Evolutionary conservation across 1,140 invertebrate species (phyloP), one percentile per base, ranked within the genome.

Genomic region (Cyphomyrmex costatus): DNA sequence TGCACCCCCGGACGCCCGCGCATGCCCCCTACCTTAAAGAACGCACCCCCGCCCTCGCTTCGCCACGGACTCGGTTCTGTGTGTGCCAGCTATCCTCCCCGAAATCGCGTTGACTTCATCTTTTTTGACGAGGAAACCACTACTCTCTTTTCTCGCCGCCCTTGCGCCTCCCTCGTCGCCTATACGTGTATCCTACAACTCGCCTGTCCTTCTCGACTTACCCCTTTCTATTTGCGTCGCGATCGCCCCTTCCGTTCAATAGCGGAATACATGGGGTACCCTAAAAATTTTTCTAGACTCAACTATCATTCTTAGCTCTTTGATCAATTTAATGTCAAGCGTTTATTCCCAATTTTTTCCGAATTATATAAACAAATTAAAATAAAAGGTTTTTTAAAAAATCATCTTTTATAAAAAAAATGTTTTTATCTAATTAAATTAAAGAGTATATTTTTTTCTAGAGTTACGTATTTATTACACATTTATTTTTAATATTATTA

Each of bases 1-100:
- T 91, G 88, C 92, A 93, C 90, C 92, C 92, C 92, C 89, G 91
- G 91, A 93, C 88, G 87, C 88, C 65, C 92, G 94, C 94, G 93
- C 94, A 94, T 93, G 94, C 94, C 91, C 92, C 86, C 86, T 93
- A 80, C 90, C 90, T 90, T 88, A 86, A 90, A 90, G 88, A 92
- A 93, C 91, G 91, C 91, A 82, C 88, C 90, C 85, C 85, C 86
- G 66, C 56, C 56, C 60, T 82, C 79, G 53, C 86, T 61, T 86
- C 78, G 71, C 87, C 73, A 77, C 74, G 87, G 76, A 58, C 80
- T 36, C 73, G 33, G 33, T 78, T 76, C 63, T 53, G 74, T 83
- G 78, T 83, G 86, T 90, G 77, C 85, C 85, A 89, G 56, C 76
- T 58, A 61, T 51, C 70, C 53, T 73, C 79, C 87, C 79, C 74